These are phyloP conservation scores for Rachycentron canadum DNA, from an alignment of 2,797 vertebrate species.

Conservation along the genomic window DNA sequence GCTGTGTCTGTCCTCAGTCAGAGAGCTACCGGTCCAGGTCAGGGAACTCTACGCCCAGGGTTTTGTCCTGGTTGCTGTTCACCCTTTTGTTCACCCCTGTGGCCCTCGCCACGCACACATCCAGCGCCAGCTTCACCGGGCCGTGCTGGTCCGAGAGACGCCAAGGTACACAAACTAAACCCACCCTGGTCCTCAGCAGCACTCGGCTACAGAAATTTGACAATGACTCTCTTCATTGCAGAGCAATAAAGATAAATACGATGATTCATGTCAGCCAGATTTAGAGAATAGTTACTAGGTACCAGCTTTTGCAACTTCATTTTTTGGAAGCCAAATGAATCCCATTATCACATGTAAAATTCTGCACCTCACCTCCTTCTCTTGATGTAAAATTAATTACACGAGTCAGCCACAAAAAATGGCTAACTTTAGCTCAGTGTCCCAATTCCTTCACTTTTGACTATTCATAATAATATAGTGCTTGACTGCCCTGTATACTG, in stretches of 20 bases:
- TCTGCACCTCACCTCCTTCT: conserved; percentile 49
- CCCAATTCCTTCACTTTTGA: conserved; percentile 70
- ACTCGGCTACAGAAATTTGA: not conserved
- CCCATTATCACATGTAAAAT: conserved; percentile 56
- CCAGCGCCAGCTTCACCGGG: conserved; percentile 93
- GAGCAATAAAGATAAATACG: conserved; percentile 28
- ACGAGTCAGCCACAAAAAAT: conserved; percentile 52
- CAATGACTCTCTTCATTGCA: conserved; percentile 1
- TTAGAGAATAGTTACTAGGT: conserved; percentile 17
- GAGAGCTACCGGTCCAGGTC: conserved; percentile 92
- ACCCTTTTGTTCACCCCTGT: conserved; percentile 94
- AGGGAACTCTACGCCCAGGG: conserved; percentile 94
- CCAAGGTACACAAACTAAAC: conserved; percentile 69
- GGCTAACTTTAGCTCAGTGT: conserved; percentile 56
- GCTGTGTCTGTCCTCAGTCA: conserved; percentile 91
- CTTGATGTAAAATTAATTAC: conserved; percentile 62
- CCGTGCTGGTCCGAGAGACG: conserved; percentile 91
- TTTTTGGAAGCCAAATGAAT: conserved; percentile 54
- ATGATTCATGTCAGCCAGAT: conserved; percentile 30
- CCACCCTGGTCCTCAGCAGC: not conserved
- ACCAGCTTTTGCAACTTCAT: conserved; percentile 41
- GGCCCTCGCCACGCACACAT: conserved; percentile 88
- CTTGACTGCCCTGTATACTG: not conserved
- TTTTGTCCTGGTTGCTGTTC: conserved; percentile 91
- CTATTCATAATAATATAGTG: conserved; percentile 29